phyloP scores from a whole-genome alignment of 2,888 invertebrate species.

The Scaptomyza parva region DNA sequence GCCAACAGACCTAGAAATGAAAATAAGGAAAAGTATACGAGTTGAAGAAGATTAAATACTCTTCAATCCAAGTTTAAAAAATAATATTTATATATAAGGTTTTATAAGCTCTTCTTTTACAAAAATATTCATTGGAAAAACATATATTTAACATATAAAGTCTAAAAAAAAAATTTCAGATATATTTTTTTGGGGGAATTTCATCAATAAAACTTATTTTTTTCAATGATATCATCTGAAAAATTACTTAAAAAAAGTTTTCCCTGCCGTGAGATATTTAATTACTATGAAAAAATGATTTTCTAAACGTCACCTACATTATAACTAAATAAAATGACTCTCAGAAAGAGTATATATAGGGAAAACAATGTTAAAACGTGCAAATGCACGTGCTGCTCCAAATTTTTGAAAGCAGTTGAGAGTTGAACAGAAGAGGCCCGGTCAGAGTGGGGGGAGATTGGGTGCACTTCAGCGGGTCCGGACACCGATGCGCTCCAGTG shows the following conservation, averaged over 20 bases:
- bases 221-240: too few species aligned
- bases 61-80: too few species aligned
- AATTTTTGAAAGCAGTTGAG: slow-evolving; percentile 33
- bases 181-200: too few species aligned
- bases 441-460: slow-evolving; percentile 1
- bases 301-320: not conserved
- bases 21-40: not conserved
- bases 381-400: slow-evolving; percentile 79
- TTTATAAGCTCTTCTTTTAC: too few species aligned
- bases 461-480: slow-evolving; percentile 12
- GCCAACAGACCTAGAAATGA: slow-evolving; percentile 21
- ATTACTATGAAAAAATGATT: too few species aligned
- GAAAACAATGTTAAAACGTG: slow-evolving; percentile 59
- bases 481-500: slow-evolving; percentile 59
- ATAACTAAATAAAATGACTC: not conserved
- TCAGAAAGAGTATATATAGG: not conserved
- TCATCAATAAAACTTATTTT: too few species aligned
- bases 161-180: too few species aligned
- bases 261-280: too few species aligned
- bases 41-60: slow-evolving; percentile 17
- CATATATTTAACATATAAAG: too few species aligned
- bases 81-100: too few species aligned
- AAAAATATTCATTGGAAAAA: too few species aligned
- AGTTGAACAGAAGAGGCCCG: slow-evolving; percentile 32
- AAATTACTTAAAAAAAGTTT: too few species aligned